Evolutionary conservation across 2,888 invertebrate species (phyloP), one percentile per base, ranked within the genome.

Genomic region (Phrixothrix hirtus): DNA sequence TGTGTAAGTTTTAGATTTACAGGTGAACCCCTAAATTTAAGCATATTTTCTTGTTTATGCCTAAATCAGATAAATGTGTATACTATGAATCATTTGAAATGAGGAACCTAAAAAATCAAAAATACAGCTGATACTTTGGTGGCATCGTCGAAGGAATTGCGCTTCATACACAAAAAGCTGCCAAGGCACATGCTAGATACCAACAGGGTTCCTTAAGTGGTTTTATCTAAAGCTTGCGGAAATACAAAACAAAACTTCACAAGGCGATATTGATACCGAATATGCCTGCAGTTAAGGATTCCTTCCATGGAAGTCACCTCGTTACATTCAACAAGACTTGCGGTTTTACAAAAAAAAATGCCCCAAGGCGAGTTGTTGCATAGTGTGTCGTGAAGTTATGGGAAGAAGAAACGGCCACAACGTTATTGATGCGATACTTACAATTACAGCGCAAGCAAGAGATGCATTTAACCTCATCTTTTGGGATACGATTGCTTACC

Each of bases 401-500:
- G 32, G 10, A 9, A 16, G 34, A 1, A 11, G 25, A 17, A 25
- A 34, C 2, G 34, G 16, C 4, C 7, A 34, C 4, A 16, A 15
- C 7, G 16, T 35, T 10, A 6, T 16, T 2, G 35, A 35, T 16
- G n/a, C 35, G 4, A 35, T 35, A n/a, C 7, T 35, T 4, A 16
- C 7, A 13, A 9, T 35, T 12, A 14, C 16, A 35, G 41, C 14
- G 17, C 6, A 30, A 17, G 17, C n/a, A n/a, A n/a, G n/a, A n/a
- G n/a, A n/a, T n/a, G n/a, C n/a, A n/a, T n/a, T n/a, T n/a, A n/a
- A 41, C 1, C 29, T 39, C 26, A 27, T 39, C 9, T 15, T 39
- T 39, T 41, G 41, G 41, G 41, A 2, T 30, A 41, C 21, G 21
- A 41, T 10, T 31, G 41, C 10, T n/a, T n/a, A 31, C 41, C 1